Base-by-base conservation (phyloP, 2,797 vertebrate species). In the Megaceryle alcyon region DNA sequence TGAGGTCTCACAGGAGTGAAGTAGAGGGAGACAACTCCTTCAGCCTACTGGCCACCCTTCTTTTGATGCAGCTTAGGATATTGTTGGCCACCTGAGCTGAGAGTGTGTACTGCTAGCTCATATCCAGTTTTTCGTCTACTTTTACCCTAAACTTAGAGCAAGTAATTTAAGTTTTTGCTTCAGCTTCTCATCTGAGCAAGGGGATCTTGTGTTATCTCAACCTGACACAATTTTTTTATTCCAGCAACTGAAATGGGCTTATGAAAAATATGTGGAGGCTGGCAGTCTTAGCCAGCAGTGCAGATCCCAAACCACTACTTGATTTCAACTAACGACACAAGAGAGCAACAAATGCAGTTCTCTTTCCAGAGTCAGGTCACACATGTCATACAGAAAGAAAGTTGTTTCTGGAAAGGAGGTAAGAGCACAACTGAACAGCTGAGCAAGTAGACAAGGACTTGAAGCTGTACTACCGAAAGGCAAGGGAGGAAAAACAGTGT, bases 401-500 rank as follows among this genome's bases (percentile, higher is more conserved):
- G 5, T 3, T 63, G 2, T 31, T 91, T 87, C n/a, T 60, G 44
- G 29, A 37, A 73, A 70, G 48, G 54, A n/a, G 37, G 4, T 37
- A 35, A 28, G 9, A 60, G n/a, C 44, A 26, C 29, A 53, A 41
- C 12, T 71, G 33, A 81, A 7, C 12, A 60, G 20, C 33, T 64
- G 51, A 57, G 29, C 12, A 78, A 18, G 28, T 1, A 49, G 22
- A 19, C 6, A n/a, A 57, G 10, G 26, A 68, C 23, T 81, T 75
- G 19, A 57, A 7, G 3, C 10, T 12, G 25, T 37, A 12, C 23
- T 73, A 5, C 14, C 35, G 57, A 33, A 86, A 29, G 16, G 22
- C 15, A 23, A 46, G 37, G 17, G 44, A 64, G 19, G n/a, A 64
- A 41, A 33, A 82, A 46, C 12, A 19, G 17, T 0, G 0, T 61